Percentiles rank a stretch among this genome's conserved stretches.
Conservation (phyloP, 2,888 invertebrate genomes). For the Cyaniris semiargus region DNA sequence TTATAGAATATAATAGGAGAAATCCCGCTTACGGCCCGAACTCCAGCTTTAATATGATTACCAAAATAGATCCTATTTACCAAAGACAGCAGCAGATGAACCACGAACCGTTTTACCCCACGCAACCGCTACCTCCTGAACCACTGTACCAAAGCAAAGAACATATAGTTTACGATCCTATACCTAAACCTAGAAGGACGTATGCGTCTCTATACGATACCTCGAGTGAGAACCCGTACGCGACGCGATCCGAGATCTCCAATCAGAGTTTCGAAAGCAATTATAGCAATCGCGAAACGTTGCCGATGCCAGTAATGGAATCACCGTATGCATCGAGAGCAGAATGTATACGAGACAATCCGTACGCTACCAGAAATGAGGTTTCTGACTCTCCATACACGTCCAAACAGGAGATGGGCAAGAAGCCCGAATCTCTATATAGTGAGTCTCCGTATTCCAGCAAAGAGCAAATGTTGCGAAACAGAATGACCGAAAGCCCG, state of each 20-base stretch:
- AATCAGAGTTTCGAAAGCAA: slow-evolving; percentile 72
- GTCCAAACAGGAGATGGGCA: slow-evolving; percentile 51
- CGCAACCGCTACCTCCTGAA: slow-evolving; percentile 77
- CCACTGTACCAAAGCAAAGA: slow-evolving; percentile 78
- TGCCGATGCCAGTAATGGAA: slow-evolving; percentile 68
- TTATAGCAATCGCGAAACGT: slow-evolving; percentile 66
- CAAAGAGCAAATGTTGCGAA: slow-evolving; percentile 70
- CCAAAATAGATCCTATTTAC: slow-evolving; percentile 80
- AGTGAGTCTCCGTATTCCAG: slow-evolving; percentile 72
- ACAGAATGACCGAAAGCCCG: slow-evolving; percentile 68
- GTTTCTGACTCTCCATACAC: slow-evolving; percentile 48
- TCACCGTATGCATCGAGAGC: slow-evolving; percentile 60
- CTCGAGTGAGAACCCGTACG: slow-evolving; percentile 70
- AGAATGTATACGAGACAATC: slow-evolving; percentile 52
- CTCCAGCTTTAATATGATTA: slow-evolving; percentile 77
- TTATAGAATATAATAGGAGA: slow-evolving; percentile 76
- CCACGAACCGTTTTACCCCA: slow-evolving; percentile 75
- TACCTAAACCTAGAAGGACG: slow-evolving; percentile 76
- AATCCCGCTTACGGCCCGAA: slow-evolving; percentile 68
- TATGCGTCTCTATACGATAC: slow-evolving; percentile 74
- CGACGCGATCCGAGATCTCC: slow-evolving; percentile 65
- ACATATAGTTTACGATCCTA: slow-evolving; percentile 73
- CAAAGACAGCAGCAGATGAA: slow-evolving; percentile 76
- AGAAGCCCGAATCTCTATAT: slow-evolving; percentile 62
- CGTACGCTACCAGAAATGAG: slow-evolving; percentile 50